phyloP scores from a whole-genome alignment of 2,113 vertebrate genomes.

The Argyrosomus japonicus region DNA sequence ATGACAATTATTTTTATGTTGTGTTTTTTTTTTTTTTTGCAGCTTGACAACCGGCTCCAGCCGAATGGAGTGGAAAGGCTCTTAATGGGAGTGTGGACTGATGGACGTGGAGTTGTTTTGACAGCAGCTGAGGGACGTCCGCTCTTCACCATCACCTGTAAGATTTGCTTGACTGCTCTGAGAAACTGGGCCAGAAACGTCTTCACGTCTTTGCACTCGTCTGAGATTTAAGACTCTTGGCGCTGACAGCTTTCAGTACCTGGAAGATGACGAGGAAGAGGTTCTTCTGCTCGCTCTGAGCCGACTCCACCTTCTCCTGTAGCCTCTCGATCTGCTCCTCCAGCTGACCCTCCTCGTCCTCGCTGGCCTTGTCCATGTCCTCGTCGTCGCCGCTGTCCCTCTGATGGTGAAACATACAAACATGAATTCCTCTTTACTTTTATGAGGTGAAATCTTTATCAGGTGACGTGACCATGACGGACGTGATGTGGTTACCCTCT shows the following conservation, averaged over 20 bases:
- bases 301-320: constrained; percentile 97
- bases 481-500: constrained; percentile 70
- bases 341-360: constrained; percentile 93
- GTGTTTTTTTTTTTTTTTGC: no score
- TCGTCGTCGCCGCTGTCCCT: constrained; percentile 92
- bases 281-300: constrained; percentile 99
- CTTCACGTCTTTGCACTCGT: not conserved
- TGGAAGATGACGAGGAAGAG: constrained; percentile 99
- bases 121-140: no score
- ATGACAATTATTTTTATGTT: no score
- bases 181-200: not conserved
- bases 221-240: not conserved
- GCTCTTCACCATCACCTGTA: no score
- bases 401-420: constrained; percentile 66
- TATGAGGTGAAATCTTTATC: not conserved
- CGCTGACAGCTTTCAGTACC: constrained; percentile 74
- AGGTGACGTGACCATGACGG: fast-evolving
- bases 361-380: constrained; percentile 92
- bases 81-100: no score
- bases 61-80: no score
- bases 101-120: no score
- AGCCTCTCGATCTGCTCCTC: constrained; percentile 96
- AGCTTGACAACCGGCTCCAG: no score
- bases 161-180: not conserved
- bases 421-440: not conserved